Evolutionary conservation across 2,797 vertebrate genomes (phyloP).

Genomic region (Coracias cyanogaster): DNA sequence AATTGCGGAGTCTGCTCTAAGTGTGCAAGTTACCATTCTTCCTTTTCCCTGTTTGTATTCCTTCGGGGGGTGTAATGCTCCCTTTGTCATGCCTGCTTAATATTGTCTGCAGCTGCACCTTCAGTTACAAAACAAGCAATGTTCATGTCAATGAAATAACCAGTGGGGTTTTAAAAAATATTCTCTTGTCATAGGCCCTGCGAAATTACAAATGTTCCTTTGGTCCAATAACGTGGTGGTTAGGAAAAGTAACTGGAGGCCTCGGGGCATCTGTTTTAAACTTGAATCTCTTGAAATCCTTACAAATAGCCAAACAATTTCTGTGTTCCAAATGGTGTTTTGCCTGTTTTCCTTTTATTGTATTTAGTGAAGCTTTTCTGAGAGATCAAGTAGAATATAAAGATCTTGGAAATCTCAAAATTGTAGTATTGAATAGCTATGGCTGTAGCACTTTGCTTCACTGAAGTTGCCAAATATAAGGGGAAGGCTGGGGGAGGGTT

Average conservation of each 20-base stretch:
- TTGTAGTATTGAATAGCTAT: neutral
- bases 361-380: neutral
- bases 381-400: neutral
- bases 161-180: neutral
- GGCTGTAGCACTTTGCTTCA: neutral
- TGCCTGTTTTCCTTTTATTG: neutral
- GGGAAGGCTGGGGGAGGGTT: neutral
- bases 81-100: neutral
- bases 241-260: neutral
- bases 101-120: neutral
- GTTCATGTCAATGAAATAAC: neutral
- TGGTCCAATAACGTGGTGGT: neutral
- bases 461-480: neutral
- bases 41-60: neutral
- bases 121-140: neutral
- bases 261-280: neutral
- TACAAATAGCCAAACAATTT: neutral
- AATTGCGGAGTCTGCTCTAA: conserved; percentile 2
- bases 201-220: neutral
- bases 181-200: neutral
- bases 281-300: neutral
- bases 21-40: neutral
- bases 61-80: neutral
- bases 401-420: neutral
- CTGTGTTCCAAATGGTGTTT: neutral